Evolutionary conservation across 2,113 vertebrate species (phyloP).

Genomic region (Cyphomyrus plagiostoma): DNA sequence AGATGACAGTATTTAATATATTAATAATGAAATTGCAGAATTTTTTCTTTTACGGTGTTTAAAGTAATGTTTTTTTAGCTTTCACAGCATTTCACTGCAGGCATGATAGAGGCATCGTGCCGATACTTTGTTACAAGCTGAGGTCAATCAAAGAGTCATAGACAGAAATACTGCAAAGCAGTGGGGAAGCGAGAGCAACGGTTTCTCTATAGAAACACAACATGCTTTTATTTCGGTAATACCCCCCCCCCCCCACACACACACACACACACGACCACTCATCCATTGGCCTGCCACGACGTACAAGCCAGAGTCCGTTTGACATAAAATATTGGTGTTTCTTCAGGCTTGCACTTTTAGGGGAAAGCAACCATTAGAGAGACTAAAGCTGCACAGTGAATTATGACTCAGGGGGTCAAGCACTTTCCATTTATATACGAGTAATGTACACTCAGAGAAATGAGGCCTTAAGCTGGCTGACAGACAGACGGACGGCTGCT

Average conservation of each 20-base stretch:
- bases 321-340: slow-evolving; percentile 40
- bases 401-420: slow-evolving; percentile 42
- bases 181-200: background rate
- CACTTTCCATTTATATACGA: slow-evolving; percentile 40
- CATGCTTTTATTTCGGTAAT: slow-evolving; percentile 17
- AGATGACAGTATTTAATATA: background rate
- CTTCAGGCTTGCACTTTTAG: slow-evolving; percentile 32
- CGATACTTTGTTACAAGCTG: background rate
- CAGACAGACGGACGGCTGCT: background rate
- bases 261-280: background rate
- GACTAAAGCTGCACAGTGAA: slow-evolving; percentile 40
- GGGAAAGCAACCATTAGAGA: slow-evolving; percentile 43
- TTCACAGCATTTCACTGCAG: background rate
- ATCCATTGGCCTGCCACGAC: slow-evolving; percentile 17
- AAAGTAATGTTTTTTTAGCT: background rate
- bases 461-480: slow-evolving; percentile 24
- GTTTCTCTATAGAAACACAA: background rate
- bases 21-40: background rate
- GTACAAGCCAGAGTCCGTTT: slow-evolving; percentile 33
- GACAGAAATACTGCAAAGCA: background rate
- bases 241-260: background rate
- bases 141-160: background rate
- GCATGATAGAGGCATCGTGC: background rate
- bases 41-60: background rate
- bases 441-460: slow-evolving; percentile 51